Evolutionary conservation across 2,797 vertebrate genomes (phyloP).

Genomic region (Onychomys arenicola): DNA sequence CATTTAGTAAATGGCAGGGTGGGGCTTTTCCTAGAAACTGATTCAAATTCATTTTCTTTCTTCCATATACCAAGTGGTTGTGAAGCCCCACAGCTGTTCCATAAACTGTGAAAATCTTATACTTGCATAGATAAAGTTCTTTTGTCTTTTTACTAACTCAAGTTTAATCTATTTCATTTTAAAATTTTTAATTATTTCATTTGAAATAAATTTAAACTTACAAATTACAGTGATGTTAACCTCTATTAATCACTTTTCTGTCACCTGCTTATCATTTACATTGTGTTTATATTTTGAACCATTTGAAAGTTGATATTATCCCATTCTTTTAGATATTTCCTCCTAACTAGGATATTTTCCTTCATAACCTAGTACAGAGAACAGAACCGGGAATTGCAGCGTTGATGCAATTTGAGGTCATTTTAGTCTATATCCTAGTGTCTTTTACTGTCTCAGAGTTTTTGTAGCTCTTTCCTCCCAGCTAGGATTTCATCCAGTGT

Average conservation of each 20-base stretch:
- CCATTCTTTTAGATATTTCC: background rate
- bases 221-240: background rate
- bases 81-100: background rate
- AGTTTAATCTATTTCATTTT: background rate
- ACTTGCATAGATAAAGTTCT: background rate
- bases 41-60: background rate
- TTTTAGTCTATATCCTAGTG: background rate
- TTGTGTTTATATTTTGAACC: background rate
- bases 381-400: constrained; percentile 23
- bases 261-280: background rate
- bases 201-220: constrained; percentile 37
- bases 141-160: background rate
- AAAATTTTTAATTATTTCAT: background rate
- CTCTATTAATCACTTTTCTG: background rate
- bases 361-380: constrained; percentile 1
- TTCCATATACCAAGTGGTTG: background rate
- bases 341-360: constrained; percentile 9
- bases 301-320: constrained; percentile 1
- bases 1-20: background rate
- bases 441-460: background rate
- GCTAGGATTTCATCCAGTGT: background rate
- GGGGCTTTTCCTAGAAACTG: background rate
- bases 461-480: background rate
- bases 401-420: background rate
- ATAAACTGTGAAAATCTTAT: background rate